A percentile compares a stretch with the other conserved stretches of the same genome.
Conservation (phyloP, 2,113 vertebrate genomes). For the Larimichthys crocea region DNA sequence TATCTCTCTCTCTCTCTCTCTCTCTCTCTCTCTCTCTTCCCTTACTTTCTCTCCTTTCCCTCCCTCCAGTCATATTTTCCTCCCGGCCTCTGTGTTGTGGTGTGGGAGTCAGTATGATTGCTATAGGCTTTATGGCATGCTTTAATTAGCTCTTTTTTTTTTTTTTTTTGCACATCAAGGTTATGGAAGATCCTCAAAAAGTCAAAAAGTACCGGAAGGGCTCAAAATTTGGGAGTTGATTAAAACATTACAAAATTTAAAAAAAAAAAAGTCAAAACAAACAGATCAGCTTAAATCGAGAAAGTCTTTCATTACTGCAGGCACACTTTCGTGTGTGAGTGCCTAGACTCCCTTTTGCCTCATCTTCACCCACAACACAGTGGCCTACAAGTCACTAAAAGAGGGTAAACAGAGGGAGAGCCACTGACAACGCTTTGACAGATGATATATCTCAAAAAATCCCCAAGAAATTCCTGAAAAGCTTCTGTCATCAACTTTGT, state of each 20-base stretch:
- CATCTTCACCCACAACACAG: not conserved
- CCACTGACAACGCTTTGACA: not conserved
- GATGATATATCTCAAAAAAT: not conserved
- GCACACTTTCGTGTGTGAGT: too few relatives aligned
- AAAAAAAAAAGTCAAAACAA: not conserved
- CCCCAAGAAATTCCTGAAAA: not conserved
- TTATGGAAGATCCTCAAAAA: constrained; percentile 59
- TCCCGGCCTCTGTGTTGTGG: constrained; percentile 45
- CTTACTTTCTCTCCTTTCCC: constrained; percentile 9
- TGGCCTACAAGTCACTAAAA: not conserved
- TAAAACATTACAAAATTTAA: not conserved
- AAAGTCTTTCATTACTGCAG: too few relatives aligned
- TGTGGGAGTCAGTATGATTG: constrained; percentile 63
- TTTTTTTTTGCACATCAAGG: constrained; percentile 47
- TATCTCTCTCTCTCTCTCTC: constrained; percentile 20
- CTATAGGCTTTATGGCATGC: constrained; percentile 55
- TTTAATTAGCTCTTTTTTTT: constrained; percentile 64
- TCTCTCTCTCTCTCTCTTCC: not conserved
- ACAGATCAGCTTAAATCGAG: not conserved
- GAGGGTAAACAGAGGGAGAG: not conserved
- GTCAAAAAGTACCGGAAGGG: constrained; percentile 53
- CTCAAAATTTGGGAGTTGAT: not conserved
- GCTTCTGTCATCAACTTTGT: not conserved
- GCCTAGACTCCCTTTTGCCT: too few relatives aligned
- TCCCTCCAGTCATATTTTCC: constrained; percentile 38